Conservation (phyloP, 2,797 vertebrate species). For the Carcharodon carcharias region DNA sequence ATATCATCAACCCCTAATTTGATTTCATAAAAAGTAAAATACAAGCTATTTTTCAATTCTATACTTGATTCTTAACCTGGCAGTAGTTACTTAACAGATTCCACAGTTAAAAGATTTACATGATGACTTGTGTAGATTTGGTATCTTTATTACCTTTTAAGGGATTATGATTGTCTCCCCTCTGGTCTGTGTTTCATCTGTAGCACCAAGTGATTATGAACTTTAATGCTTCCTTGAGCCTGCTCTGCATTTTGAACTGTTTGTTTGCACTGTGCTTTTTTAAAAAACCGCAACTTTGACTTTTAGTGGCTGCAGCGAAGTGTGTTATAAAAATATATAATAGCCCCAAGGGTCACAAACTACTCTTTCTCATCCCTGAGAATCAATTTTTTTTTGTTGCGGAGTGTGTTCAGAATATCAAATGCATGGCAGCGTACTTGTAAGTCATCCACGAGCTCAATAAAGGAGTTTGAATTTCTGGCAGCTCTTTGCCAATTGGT, state of each 20-base stretch:
- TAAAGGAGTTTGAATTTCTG: background rate
- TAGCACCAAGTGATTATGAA: constrained; percentile 60
- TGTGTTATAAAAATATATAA: background rate
- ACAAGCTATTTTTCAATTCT: background rate
- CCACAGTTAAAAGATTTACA: constrained; percentile 45
- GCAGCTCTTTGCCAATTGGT: background rate
- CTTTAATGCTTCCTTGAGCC: constrained; percentile 56
- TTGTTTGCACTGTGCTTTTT: background rate
- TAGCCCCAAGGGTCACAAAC: background rate
- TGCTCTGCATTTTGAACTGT: background rate
- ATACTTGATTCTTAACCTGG: background rate
- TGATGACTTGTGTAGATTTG: constrained; percentile 44
- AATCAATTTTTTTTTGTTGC: constrained; percentile 47
- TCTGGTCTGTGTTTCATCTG: constrained; percentile 55
- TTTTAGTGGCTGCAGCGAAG: too few species aligned
- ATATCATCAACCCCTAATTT: background rate
- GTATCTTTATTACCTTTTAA: constrained; percentile 61
- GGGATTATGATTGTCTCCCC: constrained; percentile 64
- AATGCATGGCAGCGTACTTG: background rate
- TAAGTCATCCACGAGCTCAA: too few species aligned
- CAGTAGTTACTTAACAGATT: background rate
- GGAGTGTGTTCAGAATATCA: background rate
- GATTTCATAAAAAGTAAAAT: background rate
- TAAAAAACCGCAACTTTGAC: background rate
- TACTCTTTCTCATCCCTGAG: constrained; percentile 45